Conservation (phyloP, 2,113 vertebrate genomes). For the Clarias batrachus region DNA sequence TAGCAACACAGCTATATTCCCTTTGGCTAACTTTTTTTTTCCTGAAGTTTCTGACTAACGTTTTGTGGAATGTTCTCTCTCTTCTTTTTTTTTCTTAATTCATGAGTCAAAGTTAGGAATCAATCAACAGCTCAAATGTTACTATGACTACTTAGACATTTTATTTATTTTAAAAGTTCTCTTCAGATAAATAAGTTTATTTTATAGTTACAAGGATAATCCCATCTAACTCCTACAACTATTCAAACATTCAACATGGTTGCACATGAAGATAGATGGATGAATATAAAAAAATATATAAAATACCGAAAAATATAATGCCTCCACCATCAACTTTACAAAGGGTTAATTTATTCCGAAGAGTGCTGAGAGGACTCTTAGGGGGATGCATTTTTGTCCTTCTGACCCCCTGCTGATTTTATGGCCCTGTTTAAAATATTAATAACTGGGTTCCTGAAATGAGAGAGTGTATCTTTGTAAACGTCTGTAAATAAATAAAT, state of each 20-base stretch:
- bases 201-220: background rate
- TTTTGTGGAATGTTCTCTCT: too few relatives aligned
- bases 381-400: background rate
- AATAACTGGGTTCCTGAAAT: background rate
- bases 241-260: background rate
- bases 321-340: background rate
- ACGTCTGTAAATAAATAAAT: background rate
- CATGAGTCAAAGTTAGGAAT: too few relatives aligned
- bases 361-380: background rate
- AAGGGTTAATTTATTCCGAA: background rate
- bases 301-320: background rate
- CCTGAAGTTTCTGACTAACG: too few relatives aligned
- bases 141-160: too few relatives aligned
- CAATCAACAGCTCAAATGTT: too few relatives aligned
- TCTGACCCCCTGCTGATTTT: background rate
- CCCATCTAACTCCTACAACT: background rate
- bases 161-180: too few relatives aligned
- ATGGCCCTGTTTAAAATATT: background rate
- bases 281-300: too few relatives aligned
- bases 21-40: too few relatives aligned
- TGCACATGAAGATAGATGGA: background rate
- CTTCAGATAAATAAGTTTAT: background rate
- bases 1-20: too few relatives aligned
- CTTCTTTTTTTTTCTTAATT: too few relatives aligned
- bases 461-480: conserved; percentile 5